These are phyloP conservation scores for Spinibarbus caldwelli DNA, from an alignment of 2,797 vertebrate genomes.

Conservation along the genomic window DNA sequence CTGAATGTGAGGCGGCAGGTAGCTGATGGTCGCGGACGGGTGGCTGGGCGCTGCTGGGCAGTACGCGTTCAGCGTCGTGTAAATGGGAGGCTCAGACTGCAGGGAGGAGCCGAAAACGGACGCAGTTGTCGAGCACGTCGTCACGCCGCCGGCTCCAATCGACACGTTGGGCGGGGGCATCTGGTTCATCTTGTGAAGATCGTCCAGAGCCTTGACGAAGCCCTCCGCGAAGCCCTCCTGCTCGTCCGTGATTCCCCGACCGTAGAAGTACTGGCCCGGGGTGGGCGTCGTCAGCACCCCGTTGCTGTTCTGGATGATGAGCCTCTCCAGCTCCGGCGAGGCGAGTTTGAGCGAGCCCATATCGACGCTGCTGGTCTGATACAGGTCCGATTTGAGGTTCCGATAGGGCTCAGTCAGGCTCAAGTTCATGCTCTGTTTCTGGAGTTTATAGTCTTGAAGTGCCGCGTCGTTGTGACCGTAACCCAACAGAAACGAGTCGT, in stretches of 20 bases:
- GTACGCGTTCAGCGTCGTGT: constrained; percentile 90
- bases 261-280: constrained; percentile 86
- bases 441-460: constrained; percentile 87
- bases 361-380: constrained; percentile 76
- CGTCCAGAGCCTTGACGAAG: constrained; percentile 92
- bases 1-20: constrained; percentile 83
- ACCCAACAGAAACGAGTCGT: constrained; percentile 86
- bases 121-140: constrained; percentile 78
- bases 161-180: constrained; percentile 90
- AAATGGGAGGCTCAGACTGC: constrained; percentile 86
- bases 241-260: constrained; percentile 88
- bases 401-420: constrained; percentile 86
- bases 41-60: constrained; percentile 80
- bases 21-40: constrained; percentile 90
- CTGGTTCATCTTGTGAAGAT: constrained; percentile 94
- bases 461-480: constrained; percentile 78
- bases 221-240: constrained; percentile 91
- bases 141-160: constrained; percentile 80
- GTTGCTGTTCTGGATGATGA: constrained; percentile 92
- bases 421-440: constrained; percentile 84
- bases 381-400: constrained; percentile 81
- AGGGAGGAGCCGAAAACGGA: constrained; percentile 80
- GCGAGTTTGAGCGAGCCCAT: constrained; percentile 88
- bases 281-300: constrained; percentile 89
- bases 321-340: constrained; percentile 89